phyloP scores from a whole-genome alignment of 2,113 vertebrate genomes.

The Anarhynchus alexandrinus region DNA sequence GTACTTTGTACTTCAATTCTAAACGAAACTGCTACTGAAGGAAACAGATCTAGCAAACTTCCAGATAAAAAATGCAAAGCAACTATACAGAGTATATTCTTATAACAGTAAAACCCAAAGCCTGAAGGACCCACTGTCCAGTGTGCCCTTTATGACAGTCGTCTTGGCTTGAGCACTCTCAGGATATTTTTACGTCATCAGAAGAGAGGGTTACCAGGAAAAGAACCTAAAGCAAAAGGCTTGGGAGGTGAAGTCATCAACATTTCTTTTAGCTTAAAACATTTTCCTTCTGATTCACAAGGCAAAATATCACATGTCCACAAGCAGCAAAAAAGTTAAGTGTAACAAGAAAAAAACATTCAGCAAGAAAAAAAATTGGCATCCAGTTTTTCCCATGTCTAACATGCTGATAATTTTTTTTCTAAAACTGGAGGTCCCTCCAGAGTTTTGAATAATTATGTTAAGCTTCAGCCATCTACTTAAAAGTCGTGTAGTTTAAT shows the following conservation, averaged over 20 bases:
- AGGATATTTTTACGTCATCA: not conserved
- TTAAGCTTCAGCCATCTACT: not conserved
- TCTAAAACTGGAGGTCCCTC: not conserved
- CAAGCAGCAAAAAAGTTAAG: not conserved
- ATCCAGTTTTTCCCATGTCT: not conserved
- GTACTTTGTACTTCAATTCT: not conserved
- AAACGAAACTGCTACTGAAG: not conserved
- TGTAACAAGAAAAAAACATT: not conserved
- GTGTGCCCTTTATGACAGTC: not conserved
- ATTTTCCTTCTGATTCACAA: not conserved
- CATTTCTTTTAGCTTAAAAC: not conserved
- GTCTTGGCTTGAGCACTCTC: not conserved
- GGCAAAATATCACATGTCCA: not conserved
- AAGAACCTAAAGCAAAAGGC: not conserved
- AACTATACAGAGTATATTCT: not conserved
- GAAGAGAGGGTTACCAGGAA: fast-evolving
- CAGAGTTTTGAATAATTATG: not conserved
- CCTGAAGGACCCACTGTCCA: not conserved
- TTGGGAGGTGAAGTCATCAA: not conserved
- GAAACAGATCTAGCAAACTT: not conserved
- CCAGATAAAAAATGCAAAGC: not conserved
- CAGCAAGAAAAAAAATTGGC: fast-evolving
- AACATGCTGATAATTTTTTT: not conserved
- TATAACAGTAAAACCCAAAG: not conserved
- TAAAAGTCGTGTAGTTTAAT: not conserved